phyloP scores from a whole-genome alignment of 1,140 invertebrate genomes.

The Diachasma alloeum region DNA sequence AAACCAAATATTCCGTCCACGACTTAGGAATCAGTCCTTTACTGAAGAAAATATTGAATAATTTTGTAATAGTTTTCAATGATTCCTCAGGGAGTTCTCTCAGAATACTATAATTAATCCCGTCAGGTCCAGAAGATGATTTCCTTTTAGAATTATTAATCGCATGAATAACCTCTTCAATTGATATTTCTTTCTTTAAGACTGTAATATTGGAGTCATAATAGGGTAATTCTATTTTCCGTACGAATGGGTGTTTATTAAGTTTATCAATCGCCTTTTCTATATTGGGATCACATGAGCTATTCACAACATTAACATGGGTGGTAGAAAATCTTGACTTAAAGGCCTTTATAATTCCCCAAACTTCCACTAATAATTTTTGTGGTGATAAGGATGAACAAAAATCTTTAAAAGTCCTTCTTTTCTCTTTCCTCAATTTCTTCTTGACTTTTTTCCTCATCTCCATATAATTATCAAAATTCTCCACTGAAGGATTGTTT shows the following conservation, averaged over 20 bases:
- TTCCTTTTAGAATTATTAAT: not conserved
- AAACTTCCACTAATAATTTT: not conserved
- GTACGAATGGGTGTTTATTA: not conserved
- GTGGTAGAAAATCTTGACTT: not conserved
- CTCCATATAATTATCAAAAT: not conserved
- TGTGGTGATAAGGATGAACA: not conserved
- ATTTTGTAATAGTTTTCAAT: not conserved
- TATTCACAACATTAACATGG: not conserved
- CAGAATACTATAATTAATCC: slow-evolving; percentile 10
- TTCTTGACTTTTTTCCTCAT: not conserved
- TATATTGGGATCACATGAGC: not conserved
- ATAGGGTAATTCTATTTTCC: not conserved
- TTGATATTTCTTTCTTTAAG: not conserved
- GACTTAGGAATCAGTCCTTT: not conserved
- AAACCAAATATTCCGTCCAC: slow-evolving; percentile 12
- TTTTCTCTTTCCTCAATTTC: not conserved
- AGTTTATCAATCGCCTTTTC: not conserved
- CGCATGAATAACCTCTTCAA: not conserved
- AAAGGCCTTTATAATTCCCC: not conserved
- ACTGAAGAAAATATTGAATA: slow-evolving; percentile 14
- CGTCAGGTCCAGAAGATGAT: not conserved
- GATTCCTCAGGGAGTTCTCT: not conserved
- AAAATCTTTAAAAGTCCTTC: not conserved
- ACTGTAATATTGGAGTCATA: not conserved
- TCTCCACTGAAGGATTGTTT: not conserved